Conservation (phyloP, 2,113 vertebrate genomes). For the Telmatochromis bifrenatus region DNA sequence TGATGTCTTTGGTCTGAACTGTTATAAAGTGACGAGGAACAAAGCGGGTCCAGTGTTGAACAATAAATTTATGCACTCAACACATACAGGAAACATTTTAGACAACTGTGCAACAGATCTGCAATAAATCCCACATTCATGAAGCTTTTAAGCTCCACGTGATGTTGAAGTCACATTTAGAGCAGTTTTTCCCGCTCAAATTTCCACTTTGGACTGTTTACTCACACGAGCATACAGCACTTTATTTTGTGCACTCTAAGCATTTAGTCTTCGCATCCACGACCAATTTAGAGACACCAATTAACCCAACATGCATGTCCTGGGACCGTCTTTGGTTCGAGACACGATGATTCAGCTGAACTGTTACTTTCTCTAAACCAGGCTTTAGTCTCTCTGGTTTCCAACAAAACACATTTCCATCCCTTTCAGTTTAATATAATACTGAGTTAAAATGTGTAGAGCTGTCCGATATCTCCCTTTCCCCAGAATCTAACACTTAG, state of each 20-base stretch:
- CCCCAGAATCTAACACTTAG: neutral
- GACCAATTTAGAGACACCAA: neutral
- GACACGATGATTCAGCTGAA: neutral
- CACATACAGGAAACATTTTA: neutral
- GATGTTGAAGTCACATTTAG: neutral
- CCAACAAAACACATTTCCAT: neutral
- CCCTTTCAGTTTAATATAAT: neutral
- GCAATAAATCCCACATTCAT: neutral
- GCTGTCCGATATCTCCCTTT: neutral
- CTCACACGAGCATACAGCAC: neutral
- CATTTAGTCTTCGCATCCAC: neutral
- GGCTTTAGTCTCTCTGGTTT: neutral
- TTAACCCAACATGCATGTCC: neutral
- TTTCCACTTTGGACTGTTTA: neutral
- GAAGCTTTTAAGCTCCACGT: neutral
- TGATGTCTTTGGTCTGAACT: neutral
- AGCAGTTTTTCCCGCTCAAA: accelerated
- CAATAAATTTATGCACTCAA: neutral
- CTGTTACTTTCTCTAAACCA: neutral
- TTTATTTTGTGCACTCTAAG: neutral
- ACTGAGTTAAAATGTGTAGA: neutral
- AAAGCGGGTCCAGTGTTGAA: neutral
- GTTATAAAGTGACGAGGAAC: neutral
- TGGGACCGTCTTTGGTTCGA: neutral
- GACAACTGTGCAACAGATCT: neutral